Evolutionary conservation across 2,888 invertebrate genomes (phyloP), one percentile per base, ranked within the genome.

Genomic region (Drosophila vallismaia): DNA sequence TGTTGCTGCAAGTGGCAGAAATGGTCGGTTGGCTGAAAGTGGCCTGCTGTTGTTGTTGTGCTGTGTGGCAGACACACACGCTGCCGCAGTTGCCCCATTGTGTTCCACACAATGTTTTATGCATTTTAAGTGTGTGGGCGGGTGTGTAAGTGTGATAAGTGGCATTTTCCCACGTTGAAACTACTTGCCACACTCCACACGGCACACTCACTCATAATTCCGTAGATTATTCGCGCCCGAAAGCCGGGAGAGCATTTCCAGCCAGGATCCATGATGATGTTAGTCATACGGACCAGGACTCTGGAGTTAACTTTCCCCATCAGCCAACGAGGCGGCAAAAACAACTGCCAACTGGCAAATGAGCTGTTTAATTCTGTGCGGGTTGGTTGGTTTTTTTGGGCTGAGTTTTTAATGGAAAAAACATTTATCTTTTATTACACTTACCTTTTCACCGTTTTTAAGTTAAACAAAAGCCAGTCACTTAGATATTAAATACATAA

Each of bases 91-190:
- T 40, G 29, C 6, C 48, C 60, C 63, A 63, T 75, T 74, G 74
- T 56, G 75, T 14, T 42, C 8, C 40, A 42, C 33, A 8, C 38
- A 26, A 74, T 62, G 63, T 73, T 77, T 79, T 79, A 79, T 77
- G 57, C 50, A 77, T 77, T 62, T 58, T 60, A 60, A 69, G 55
- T 62, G 60, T 40, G 62, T 19, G 24, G 7, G 40, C 9, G 33
- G 33, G 5, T 10, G 33, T 42, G 40, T 7, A 19, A 8, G 14
- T 14, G 40, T 19, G 29, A 40, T 69, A 64, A 49, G 67, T 55
- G 70, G 67, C 70, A 70, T 26, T 70, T 69, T 54, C 63, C 51
- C 66, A 68, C 36, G 36, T 68, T 40, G 68, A 53, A 36, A 53
- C 63, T 42, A 62, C 33, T 12, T 14, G 9, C 31, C 31, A 24